These are phyloP conservation scores for Lepus americanus DNA, from an alignment of 2,113 vertebrate genomes.

Conservation along the genomic window DNA sequence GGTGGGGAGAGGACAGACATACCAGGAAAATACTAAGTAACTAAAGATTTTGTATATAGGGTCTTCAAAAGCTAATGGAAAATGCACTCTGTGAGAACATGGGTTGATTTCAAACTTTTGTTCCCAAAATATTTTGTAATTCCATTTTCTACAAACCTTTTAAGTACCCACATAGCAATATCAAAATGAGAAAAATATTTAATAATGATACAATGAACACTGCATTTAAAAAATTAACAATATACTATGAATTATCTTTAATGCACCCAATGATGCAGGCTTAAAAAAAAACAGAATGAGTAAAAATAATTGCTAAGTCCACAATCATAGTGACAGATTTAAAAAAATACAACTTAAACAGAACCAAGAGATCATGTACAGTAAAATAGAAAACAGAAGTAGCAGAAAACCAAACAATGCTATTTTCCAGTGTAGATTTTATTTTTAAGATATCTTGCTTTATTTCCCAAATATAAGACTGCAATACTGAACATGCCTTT, in stretches of 20 bases:
- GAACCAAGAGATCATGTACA: not conserved
- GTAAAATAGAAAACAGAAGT: not conserved
- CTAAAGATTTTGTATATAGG: not conserved
- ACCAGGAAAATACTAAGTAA: constrained; percentile 2
- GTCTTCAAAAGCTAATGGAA: too few species aligned
- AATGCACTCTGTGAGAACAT: too few species aligned
- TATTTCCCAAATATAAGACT: too few species aligned
- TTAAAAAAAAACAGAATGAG: constrained; percentile 26
- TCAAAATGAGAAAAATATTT: not conserved
- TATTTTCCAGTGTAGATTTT: not conserved
- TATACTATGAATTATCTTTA: not conserved
- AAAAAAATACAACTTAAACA: not conserved
- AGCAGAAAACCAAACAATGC: not conserved
- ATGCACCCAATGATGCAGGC: not conserved
- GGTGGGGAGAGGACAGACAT: not conserved
- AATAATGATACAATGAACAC: not conserved
- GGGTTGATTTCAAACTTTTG: too few species aligned
- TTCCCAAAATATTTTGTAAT: too few species aligned
- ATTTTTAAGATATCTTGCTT: too few species aligned
- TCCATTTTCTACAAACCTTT: too few species aligned
- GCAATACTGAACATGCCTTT: too few species aligned
- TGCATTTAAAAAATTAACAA: not conserved
- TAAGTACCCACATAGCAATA: not conserved
- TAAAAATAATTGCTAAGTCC: not conserved
- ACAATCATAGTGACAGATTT: not conserved